Evolutionary conservation across 1,140 invertebrate species (phyloP).

Genomic region (Drosophila kohkoa): DNA sequence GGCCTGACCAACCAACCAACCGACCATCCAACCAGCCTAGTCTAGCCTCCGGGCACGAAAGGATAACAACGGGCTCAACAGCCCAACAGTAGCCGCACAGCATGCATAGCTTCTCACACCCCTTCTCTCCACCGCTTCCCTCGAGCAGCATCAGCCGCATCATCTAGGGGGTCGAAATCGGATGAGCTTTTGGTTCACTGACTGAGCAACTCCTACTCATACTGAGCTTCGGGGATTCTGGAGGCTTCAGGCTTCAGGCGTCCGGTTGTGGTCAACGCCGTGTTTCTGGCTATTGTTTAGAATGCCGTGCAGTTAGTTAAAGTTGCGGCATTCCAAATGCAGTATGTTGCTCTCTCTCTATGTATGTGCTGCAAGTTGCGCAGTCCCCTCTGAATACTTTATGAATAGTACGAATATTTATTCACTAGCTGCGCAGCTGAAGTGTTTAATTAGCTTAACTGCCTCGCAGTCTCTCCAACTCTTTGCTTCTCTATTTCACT

Average conservation of each 20-base stretch:
- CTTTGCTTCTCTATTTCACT: neutral
- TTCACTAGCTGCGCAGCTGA: neutral
- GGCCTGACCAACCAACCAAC: slow-evolving; percentile 26
- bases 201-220: neutral
- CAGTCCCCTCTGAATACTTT: slow-evolving; percentile 5
- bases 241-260: neutral
- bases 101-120: neutral
- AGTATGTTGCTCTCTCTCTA: too few species aligned
- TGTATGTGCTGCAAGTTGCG: neutral
- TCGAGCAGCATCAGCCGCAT: slow-evolving; percentile 1
- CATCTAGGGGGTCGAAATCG: slow-evolving; percentile 1
- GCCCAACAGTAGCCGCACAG: slow-evolving; percentile 10
- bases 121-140: neutral
- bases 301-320: slow-evolving; percentile 7
- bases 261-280: slow-evolving; percentile 6
- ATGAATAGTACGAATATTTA: slow-evolving; percentile 16
- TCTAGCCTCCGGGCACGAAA: slow-evolving; percentile 31
- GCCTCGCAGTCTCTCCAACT: neutral
- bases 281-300: slow-evolving; percentile 8
- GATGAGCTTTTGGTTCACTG: slow-evolving; percentile 40
- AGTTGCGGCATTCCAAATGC: neutral
- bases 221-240: neutral
- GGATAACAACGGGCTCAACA: slow-evolving; percentile 64
- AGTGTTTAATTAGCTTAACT: slow-evolving; percentile 9
- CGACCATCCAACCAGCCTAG: slow-evolving; percentile 4